phyloP scores from a whole-genome alignment of 2,797 vertebrate genomes.

The Danio choprae region DNA sequence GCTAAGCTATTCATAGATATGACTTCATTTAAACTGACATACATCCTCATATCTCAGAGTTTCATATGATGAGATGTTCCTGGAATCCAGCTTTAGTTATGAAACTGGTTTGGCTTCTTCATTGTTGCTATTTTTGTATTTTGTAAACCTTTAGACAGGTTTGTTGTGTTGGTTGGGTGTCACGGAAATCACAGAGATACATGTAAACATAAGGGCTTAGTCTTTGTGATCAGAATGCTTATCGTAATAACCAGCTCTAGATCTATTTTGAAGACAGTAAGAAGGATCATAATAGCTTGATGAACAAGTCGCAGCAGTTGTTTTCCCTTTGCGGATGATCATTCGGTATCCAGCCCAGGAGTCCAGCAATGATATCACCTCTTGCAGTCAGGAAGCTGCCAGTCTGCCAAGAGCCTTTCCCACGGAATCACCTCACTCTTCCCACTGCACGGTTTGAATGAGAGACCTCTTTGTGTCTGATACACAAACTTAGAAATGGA shows the following conservation, averaged over 20 bases:
- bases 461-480: constrained; percentile 30
- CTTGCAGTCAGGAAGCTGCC: constrained; percentile 30
- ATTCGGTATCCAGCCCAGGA: neutral
- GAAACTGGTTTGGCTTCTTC: constrained; percentile 18
- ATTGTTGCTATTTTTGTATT: neutral
- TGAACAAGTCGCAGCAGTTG: neutral
- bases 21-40: constrained; percentile 3
- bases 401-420: constrained; percentile 37
- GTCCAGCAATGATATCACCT: constrained; percentile 33
- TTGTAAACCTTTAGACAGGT: neutral
- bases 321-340: neutral
- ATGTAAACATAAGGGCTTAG: neutral
- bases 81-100: constrained; percentile 18
- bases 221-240: neutral
- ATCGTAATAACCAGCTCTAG: neutral
- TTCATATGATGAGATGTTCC: constrained; percentile 2
- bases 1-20: neutral
- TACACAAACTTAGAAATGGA: neutral
- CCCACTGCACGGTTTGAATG: constrained; percentile 5
- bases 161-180: neutral
- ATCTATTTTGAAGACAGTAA: neutral
- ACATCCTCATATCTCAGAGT: constrained; percentile 15
- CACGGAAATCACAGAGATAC: neutral
- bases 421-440: constrained; percentile 39
- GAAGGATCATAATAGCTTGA: constrained; percentile 2